Evolutionary conservation across 2,113 vertebrate genomes (phyloP).

Genomic region (Eira barbara): DNA sequence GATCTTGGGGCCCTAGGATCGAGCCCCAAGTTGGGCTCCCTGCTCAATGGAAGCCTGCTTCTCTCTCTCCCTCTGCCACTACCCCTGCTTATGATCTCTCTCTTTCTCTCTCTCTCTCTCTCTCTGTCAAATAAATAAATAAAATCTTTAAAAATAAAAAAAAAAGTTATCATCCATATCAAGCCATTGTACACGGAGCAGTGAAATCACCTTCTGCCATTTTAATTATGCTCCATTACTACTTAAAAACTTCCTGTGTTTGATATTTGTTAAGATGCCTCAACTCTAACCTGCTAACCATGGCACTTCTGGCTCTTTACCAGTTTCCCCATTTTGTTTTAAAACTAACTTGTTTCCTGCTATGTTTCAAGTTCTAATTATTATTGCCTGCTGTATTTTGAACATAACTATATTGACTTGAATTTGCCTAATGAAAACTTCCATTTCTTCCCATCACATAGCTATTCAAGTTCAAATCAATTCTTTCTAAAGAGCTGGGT

Average conservation of each 20-base stretch:
- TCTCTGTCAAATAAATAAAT: no score
- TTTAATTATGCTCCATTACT: background rate
- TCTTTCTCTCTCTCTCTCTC: no score
- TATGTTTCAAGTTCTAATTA: constrained; percentile 18
- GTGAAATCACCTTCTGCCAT: background rate
- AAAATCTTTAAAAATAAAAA: no score
- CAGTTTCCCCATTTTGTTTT: background rate
- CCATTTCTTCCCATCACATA: background rate
- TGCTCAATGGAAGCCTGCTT: no score
- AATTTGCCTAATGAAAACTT: constrained; percentile 26
- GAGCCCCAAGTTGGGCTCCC: no score
- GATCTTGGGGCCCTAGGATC: no score
- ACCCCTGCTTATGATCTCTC: no score
- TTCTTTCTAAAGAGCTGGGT: background rate
- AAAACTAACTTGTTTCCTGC: constrained; percentile 15
- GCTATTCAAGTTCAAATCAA: constrained; percentile 25
- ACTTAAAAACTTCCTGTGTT: background rate
- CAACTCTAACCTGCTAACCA: background rate
- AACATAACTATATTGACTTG: background rate
- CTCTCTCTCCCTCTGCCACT: no score
- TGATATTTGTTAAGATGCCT: background rate
- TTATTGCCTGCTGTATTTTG: constrained; percentile 13
- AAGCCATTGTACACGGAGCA: background rate
- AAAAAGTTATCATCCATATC: background rate
- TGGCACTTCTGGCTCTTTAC: background rate